phyloP scores from a whole-genome alignment of 2,888 invertebrate species.

The Phyllotreta cruciferae region DNA sequence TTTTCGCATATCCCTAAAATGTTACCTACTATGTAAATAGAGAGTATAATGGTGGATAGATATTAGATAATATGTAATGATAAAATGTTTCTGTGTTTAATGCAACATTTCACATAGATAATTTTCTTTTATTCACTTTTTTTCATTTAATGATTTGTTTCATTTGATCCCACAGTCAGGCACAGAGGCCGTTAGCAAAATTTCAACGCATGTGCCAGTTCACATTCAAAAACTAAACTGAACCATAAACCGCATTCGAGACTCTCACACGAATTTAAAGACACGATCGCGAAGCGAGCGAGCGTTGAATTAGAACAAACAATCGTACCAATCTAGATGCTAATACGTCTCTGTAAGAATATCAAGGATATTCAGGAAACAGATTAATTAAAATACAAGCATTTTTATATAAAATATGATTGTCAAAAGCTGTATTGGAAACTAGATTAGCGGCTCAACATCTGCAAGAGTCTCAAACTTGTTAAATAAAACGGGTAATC shows the following conservation, averaged over 20 bases:
- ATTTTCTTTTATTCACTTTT: constrained; percentile 46
- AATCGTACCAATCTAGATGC: too few species aligned
- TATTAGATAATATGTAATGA: constrained; percentile 54
- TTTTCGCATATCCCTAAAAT: constrained; percentile 36
- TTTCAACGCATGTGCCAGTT: constrained; percentile 58
- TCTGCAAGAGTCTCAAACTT: constrained; percentile 43
- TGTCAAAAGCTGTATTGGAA: constrained; percentile 7
- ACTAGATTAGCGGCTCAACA: constrained; percentile 4
- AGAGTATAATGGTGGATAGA: constrained; percentile 57
- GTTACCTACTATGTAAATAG: constrained; percentile 56
- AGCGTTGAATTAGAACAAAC: too few species aligned
- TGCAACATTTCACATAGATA: constrained; percentile 56
- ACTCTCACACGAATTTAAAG: background rate
- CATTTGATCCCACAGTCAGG: constrained; percentile 63
- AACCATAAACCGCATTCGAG: constrained; percentile 43
- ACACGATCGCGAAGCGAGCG: background rate
- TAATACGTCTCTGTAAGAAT: too few species aligned
- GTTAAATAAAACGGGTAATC: too few species aligned
- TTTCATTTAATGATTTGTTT: constrained; percentile 57
- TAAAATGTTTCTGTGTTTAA: constrained; percentile 51
- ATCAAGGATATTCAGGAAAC: too few species aligned
- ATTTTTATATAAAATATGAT: too few species aligned
- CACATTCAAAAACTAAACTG: constrained; percentile 50
- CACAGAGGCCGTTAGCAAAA: constrained; percentile 56
- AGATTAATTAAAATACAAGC: too few species aligned